Percentiles rank a stretch among this genome's conserved stretches.
Conservation (phyloP, 2,797 vertebrate genomes). For the Falco cherrug region DNA sequence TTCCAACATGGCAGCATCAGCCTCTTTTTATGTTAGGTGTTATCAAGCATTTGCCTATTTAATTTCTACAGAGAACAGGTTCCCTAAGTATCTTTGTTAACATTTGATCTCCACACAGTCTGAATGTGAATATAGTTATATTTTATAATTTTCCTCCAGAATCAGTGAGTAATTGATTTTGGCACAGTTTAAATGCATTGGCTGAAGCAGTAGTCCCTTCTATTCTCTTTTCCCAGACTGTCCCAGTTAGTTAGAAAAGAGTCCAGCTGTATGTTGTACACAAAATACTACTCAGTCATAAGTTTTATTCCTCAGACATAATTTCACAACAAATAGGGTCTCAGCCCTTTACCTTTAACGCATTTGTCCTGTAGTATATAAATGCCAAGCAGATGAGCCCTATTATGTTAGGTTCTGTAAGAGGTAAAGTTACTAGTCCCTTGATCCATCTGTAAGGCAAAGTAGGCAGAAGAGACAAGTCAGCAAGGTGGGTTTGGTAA, state of each 20-base stretch:
- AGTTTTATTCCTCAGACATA: background rate
- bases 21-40: background rate
- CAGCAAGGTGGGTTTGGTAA: background rate
- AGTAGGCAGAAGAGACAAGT: background rate
- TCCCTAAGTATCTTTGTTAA: background rate
- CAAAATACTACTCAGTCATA: background rate
- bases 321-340: background rate
- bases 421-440: background rate
- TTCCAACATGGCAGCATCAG: background rate
- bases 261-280: background rate
- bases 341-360: background rate
- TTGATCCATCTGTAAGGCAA: background rate
- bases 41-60: background rate
- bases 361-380: background rate
- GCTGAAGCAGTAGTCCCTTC: background rate
- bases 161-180: background rate
- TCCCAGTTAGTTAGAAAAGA: background rate
- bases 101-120: background rate
- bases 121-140: background rate
- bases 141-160: background rate
- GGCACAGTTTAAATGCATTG: background rate
- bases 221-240: background rate
- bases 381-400: background rate
- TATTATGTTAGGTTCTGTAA: background rate
- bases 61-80: background rate